phyloP scores from a whole-genome alignment of 2,113 vertebrate species.

The Lethenteron reissneri region DNA sequence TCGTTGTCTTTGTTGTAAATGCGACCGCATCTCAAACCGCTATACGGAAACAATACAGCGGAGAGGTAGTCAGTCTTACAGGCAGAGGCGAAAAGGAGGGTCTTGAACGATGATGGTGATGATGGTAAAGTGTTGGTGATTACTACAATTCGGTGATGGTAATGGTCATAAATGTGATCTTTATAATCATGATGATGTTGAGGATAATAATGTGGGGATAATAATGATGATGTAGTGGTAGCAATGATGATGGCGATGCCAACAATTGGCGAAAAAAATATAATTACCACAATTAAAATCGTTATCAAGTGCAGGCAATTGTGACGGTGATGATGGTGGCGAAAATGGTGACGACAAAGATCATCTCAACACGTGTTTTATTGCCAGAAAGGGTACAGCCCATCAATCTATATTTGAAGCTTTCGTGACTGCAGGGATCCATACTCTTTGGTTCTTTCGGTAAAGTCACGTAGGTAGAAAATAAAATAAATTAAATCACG shows the following conservation, averaged over 20 bases:
- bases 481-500: too few species aligned
- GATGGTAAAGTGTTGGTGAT: not conserved
- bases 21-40: too few species aligned
- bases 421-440: too few species aligned
- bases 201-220: not conserved
- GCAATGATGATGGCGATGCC: not conserved
- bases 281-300: not conserved
- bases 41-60: too few species aligned
- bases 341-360: not conserved
- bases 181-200: not conserved
- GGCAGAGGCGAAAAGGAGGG: not conserved
- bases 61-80: too few species aligned
- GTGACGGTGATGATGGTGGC: not conserved
- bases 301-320: not conserved
- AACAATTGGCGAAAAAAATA: not conserved
- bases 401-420: too few species aligned
- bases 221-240: not conserved
- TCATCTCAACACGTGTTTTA: not conserved
- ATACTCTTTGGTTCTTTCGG: too few species aligned
- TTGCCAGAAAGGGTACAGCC: too few species aligned
- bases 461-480: too few species aligned
- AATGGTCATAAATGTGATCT: not conserved
- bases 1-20: too few species aligned
- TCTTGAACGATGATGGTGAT: conserved; percentile 2
- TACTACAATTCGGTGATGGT: not conserved